A percentile compares a stretch with the other conserved stretches of the same genome.
phyloP scores from a whole-genome alignment of 1,140 invertebrate genomes.

The Nasonia longicornis region DNA sequence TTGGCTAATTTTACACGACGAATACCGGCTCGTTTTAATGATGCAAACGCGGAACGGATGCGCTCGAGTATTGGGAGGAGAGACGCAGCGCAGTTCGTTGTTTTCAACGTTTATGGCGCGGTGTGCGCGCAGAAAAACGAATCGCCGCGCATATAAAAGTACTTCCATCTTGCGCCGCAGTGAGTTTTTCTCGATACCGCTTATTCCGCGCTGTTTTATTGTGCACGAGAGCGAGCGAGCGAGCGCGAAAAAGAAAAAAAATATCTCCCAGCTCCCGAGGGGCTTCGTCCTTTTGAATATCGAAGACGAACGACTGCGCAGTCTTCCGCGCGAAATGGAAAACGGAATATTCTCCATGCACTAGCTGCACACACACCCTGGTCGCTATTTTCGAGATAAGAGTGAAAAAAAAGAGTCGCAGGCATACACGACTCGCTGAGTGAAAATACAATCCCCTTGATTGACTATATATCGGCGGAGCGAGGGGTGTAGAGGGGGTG shows the following conservation, averaged over 20 bases:
- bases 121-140: not conserved
- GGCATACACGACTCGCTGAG: not conserved
- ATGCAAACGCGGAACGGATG: not conserved
- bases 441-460: conserved; percentile 50
- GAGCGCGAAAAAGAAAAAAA: not conserved
- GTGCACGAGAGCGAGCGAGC: not conserved
- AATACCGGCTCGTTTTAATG: not conserved
- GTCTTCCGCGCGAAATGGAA: not conserved
- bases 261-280: not conserved
- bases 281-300: conserved; percentile 22
- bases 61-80: not conserved
- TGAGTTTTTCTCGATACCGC: not conserved
- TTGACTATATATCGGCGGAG: conserved; percentile 50
- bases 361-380: too few relatives aligned
- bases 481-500: conserved; percentile 45
- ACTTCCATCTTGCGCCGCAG: not conserved
- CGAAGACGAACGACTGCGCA: conserved; percentile 37
- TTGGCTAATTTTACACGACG: conserved; percentile 2
- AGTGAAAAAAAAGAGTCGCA: too few relatives aligned
- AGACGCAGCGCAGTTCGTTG: not conserved
- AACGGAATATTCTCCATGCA: not conserved
- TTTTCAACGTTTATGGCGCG: not conserved
- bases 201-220: not conserved
- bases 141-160: not conserved
- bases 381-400: too few relatives aligned